A percentile compares a stretch with the other conserved stretches of the same genome.
These are phyloP conservation scores for Hydropsyche tenuis DNA, from an alignment of 1,140 invertebrate species.

Conservation along the genomic window DNA sequence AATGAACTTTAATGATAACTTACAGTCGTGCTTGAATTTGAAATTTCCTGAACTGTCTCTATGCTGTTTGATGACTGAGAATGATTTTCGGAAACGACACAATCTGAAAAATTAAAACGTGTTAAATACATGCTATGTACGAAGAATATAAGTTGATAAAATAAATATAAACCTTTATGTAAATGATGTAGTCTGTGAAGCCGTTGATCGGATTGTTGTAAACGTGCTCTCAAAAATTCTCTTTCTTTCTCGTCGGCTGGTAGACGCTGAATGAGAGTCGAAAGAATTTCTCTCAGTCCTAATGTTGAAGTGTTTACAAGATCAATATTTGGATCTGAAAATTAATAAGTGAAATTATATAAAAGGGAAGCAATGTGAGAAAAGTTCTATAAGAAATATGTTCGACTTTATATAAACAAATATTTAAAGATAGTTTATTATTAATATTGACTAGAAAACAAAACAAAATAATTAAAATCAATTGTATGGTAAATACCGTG, in stretches of 20 bases:
- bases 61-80: not conserved
- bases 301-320: not conserved
- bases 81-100: conserved; percentile 29
- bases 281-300: conserved; percentile 41
- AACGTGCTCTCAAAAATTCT: conserved; percentile 34
- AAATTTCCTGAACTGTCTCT: conserved; percentile 22
- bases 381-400: too few relatives aligned
- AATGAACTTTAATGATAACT: too few relatives aligned
- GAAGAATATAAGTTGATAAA: not conserved
- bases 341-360: not conserved
- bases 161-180: conserved; percentile 42
- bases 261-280: conserved; percentile 32
- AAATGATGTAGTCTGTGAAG: conserved; percentile 43
- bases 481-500: conserved; percentile 25
- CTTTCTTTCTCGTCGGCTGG: conserved; percentile 38
- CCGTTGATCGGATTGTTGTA: conserved; percentile 44
- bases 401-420: too few relatives aligned
- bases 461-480: not conserved
- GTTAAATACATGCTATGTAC: not conserved
- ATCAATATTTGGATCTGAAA: conserved; percentile 15
- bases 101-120: conserved; percentile 36
- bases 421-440: too few relatives aligned
- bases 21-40: conserved; percentile 35
- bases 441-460: too few relatives aligned
- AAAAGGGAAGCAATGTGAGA: too few relatives aligned